Evolutionary conservation across 2,797 vertebrate species (phyloP).

Genomic region (Bradypodion ventrale): DNA sequence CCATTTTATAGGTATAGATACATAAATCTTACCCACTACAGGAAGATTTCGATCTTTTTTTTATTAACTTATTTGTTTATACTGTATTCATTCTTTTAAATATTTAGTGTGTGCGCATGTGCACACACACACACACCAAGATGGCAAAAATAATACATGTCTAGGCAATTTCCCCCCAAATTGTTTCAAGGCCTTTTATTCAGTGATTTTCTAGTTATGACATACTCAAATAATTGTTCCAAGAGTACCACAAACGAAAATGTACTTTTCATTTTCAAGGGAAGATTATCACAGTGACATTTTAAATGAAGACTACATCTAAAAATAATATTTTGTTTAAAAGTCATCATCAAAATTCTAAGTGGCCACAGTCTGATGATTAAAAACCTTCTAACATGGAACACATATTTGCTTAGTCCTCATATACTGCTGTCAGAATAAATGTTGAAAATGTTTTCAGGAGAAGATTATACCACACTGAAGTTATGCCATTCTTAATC

Average conservation of each 20-base stretch:
- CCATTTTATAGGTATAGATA: too few relatives aligned
- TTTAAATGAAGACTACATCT: neutral
- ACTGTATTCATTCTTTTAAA: neutral
- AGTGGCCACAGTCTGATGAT: neutral
- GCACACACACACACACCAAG: too few relatives aligned
- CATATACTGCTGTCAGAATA: neutral
- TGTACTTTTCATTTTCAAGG: neutral
- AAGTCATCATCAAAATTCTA: neutral
- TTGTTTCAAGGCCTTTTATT: neutral
- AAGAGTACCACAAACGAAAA: neutral
- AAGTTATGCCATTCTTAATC: neutral
- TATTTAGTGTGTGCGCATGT: too few relatives aligned
- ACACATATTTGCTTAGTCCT: neutral
- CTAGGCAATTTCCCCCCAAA: neutral
- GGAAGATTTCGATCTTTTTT: neutral
- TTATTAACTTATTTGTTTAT: too few relatives aligned
- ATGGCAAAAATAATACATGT: neutral
- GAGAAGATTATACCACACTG: neutral
- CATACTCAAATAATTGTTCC: neutral
- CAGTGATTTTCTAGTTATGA: neutral
- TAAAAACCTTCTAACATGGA: neutral
- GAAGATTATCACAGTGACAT: neutral
- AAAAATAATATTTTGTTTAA: neutral
- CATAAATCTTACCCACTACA: neutral
- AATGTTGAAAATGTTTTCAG: neutral